Evolutionary conservation across 2,888 invertebrate genomes (phyloP).

Genomic region (Linyphia triangularis): DNA sequence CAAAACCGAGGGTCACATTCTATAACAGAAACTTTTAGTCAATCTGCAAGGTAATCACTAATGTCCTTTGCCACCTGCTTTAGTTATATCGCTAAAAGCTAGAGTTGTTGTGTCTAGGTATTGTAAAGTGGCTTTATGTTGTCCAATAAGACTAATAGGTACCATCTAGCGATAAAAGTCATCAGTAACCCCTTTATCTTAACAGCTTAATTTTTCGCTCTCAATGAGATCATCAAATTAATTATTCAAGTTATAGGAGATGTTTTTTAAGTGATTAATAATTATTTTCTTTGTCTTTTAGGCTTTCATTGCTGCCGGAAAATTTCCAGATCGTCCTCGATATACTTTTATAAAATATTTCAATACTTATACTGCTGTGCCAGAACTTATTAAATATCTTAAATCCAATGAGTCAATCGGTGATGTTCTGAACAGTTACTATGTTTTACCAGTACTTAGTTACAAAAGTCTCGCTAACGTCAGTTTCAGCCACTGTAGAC

Average conservation of each 20-base stretch:
- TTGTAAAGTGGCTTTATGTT: too few relatives aligned
- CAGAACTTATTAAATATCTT: not conserved
- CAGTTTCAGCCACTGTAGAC: not conserved
- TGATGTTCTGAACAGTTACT: conserved; percentile 31
- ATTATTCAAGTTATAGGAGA: not conserved
- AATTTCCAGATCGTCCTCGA: not conserved
- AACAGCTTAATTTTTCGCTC: not conserved
- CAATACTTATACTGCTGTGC: not conserved
- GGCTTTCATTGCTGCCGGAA: not conserved
- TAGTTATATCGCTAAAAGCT: too few relatives aligned
- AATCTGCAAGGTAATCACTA: too few relatives aligned
- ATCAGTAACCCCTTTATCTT: too few relatives aligned
- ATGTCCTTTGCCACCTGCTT: too few relatives aligned
- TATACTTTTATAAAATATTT: not conserved
- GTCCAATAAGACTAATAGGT: too few relatives aligned
- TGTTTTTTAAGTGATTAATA: not conserved
- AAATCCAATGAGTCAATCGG: conserved; percentile 40
- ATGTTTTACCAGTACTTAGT: conserved; percentile 37
- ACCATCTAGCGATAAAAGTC: too few relatives aligned
- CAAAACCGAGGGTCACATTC: too few relatives aligned
- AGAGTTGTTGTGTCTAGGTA: too few relatives aligned
- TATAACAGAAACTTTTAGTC: too few relatives aligned
- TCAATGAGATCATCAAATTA: not conserved
- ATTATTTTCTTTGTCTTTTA: too few relatives aligned
- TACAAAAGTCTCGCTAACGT: conserved; percentile 28